phyloP scores from a whole-genome alignment of 2,888 invertebrate species.

The Creontiades dilutus region DNA sequence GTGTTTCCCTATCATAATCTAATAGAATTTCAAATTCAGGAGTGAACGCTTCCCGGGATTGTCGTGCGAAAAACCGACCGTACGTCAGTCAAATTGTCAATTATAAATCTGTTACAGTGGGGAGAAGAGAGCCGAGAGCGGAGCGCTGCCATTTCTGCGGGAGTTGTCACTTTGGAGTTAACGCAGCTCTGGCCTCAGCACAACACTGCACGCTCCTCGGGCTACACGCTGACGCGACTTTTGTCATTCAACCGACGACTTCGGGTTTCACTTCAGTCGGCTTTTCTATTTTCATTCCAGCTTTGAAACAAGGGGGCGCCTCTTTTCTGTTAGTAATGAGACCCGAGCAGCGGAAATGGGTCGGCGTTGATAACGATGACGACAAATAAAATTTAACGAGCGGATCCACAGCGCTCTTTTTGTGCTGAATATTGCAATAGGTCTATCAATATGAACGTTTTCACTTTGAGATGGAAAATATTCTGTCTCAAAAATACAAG shows the following conservation, averaged over 20 bases:
- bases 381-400: too few relatives aligned
- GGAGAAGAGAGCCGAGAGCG: neutral
- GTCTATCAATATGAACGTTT: too few relatives aligned
- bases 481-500: too few relatives aligned
- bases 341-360: neutral
- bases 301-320: neutral
- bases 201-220: neutral
- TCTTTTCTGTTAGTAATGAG: neutral
- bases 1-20: slow-evolving; percentile 20
- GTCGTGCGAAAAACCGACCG: slow-evolving; percentile 5
- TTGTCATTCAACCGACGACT: slow-evolving; percentile 47
- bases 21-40: slow-evolving; percentile 38
- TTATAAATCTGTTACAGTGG: slow-evolving; percentile 39
- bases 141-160: neutral
- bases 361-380: neutral
- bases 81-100: slow-evolving; percentile 56
- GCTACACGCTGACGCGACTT: slow-evolving; percentile 26
- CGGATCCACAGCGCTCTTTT: too few relatives aligned
- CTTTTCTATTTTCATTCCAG: slow-evolving; percentile 7
- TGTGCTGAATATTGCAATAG: too few relatives aligned
- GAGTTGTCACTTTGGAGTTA: slow-evolving; percentile 24
- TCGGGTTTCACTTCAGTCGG: slow-evolving; percentile 31
- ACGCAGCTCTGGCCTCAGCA: slow-evolving; percentile 1
- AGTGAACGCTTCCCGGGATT: slow-evolving; percentile 10
- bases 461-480: too few relatives aligned